Conservation (phyloP, 1,140 invertebrate species). For the Parasteatoda tepidariorum region DNA sequence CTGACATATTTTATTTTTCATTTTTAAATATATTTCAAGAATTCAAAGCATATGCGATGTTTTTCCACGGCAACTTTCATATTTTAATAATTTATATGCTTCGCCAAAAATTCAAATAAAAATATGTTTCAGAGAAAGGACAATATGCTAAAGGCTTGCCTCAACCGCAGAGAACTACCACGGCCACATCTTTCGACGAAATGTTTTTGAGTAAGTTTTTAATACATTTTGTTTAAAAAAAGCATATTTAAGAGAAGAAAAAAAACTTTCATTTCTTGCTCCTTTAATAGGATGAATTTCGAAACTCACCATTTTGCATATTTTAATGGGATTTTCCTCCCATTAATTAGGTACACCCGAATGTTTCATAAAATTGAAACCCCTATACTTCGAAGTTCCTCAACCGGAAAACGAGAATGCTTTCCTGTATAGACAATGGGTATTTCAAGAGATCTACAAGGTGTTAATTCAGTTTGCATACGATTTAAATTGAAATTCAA, state of each 20-base stretch:
- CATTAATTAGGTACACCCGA: not conserved
- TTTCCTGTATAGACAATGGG: conserved; percentile 88
- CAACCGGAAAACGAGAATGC: conserved; percentile 78
- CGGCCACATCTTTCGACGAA: conserved; percentile 8
- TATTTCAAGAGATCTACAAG: conserved; percentile 81
- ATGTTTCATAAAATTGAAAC: conserved; percentile 73
- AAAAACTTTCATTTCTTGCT: not conserved
- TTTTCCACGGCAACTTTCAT: not conserved
- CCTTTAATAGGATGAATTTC: not conserved
- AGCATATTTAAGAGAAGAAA: not conserved
- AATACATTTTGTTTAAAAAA: not conserved
- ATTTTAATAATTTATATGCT: not conserved
- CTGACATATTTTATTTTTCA: too few relatives aligned
- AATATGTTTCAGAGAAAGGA: not conserved
- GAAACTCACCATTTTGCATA: too few relatives aligned
- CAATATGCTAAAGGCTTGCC: conserved; percentile 5
- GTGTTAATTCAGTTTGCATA: conserved; percentile 69
- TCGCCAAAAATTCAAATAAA: not conserved
- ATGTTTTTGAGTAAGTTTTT: conserved; percentile 16
- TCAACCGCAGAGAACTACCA: not conserved
- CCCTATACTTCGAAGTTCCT: conserved; percentile 92
- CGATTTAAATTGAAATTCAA: not conserved
- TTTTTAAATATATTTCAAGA: too few relatives aligned
- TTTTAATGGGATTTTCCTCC: too few relatives aligned
- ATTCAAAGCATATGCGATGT: too few relatives aligned